A percentile compares a stretch with the other conserved stretches of the same genome.
Evolutionary conservation across 1,140 invertebrate genomes (phyloP).

Genomic region (Apis cerana): DNA sequence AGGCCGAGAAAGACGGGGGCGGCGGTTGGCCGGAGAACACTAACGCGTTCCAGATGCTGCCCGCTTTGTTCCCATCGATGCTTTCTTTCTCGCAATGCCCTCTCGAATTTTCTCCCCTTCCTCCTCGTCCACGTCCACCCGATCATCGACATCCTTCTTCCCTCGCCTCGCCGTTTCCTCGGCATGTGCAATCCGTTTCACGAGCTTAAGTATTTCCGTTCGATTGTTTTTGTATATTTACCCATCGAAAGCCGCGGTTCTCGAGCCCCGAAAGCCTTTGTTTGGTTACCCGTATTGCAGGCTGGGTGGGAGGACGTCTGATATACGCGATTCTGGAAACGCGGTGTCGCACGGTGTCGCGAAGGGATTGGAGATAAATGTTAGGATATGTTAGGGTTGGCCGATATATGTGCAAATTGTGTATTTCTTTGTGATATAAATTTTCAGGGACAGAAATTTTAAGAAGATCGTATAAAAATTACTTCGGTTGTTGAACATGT

Average conservation of each 20-base stretch:
- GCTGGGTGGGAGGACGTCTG: neutral
- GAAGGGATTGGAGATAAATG: too few relatives aligned
- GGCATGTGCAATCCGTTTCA: constrained; percentile 7
- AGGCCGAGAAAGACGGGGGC: constrained; percentile 39
- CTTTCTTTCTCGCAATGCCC: constrained; percentile 51
- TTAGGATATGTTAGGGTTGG: too few relatives aligned
- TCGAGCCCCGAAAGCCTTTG: neutral
- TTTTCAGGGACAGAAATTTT: too few relatives aligned
- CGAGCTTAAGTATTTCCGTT: constrained; percentile 50
- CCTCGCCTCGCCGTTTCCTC: neutral
- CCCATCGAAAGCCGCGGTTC: constrained; percentile 3
- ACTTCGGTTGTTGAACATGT: too few relatives aligned
- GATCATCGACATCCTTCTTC: constrained; percentile 11
- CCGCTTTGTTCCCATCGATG: constrained; percentile 77
- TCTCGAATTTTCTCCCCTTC: constrained; percentile 44
- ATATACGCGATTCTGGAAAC: neutral
- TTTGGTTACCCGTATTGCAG: constrained; percentile 13
- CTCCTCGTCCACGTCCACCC: neutral
- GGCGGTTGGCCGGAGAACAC: constrained; percentile 66
- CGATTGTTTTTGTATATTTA: constrained; percentile 52
- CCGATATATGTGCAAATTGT: too few relatives aligned
- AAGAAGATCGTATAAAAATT: too few relatives aligned
- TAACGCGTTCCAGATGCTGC: constrained; percentile 80
- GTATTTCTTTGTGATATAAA: too few relatives aligned
- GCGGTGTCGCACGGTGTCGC: neutral